Evolutionary conservation across 2,888 invertebrate species (phyloP).

Genomic region (Nomada fabriciana): DNA sequence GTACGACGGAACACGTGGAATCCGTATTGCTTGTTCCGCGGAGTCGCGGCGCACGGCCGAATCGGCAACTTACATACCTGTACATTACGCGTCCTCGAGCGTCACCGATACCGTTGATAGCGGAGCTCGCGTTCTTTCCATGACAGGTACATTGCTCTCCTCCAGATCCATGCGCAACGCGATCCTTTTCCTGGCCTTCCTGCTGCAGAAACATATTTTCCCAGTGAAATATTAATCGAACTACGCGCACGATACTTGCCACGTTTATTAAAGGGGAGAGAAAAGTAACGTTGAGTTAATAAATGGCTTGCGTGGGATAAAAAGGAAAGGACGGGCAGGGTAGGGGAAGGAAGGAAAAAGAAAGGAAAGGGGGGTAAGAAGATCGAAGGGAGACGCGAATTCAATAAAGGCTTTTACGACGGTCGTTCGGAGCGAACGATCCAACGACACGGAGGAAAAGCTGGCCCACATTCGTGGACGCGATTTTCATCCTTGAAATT

Average conservation of each 20-base stretch:
- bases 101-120: constrained; percentile 66
- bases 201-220: constrained; percentile 34
- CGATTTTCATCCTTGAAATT: constrained; percentile 28
- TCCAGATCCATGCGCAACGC: constrained; percentile 63
- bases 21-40: not conserved
- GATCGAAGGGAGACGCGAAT: constrained; percentile 31
- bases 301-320: constrained; percentile 11
- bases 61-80: constrained; percentile 66
- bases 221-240: not conserved
- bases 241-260: not conserved
- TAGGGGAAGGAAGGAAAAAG: no score
- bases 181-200: constrained; percentile 28
- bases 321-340: no score
- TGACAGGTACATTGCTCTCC: constrained; percentile 65
- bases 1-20: not conserved
- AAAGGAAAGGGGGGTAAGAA: not conserved
- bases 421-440: constrained; percentile 47
- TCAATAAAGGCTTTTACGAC: constrained; percentile 56
- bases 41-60: constrained; percentile 27
- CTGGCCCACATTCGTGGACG: constrained; percentile 24
- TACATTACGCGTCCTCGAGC: constrained; percentile 70
- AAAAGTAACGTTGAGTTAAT: constrained; percentile 5
- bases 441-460: constrained; percentile 26
- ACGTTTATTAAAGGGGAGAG: not conserved
- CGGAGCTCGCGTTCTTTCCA: constrained; percentile 63